Evolutionary conservation across 2,113 vertebrate species (phyloP).

Genomic region (Leptodactylus fuscus): DNA sequence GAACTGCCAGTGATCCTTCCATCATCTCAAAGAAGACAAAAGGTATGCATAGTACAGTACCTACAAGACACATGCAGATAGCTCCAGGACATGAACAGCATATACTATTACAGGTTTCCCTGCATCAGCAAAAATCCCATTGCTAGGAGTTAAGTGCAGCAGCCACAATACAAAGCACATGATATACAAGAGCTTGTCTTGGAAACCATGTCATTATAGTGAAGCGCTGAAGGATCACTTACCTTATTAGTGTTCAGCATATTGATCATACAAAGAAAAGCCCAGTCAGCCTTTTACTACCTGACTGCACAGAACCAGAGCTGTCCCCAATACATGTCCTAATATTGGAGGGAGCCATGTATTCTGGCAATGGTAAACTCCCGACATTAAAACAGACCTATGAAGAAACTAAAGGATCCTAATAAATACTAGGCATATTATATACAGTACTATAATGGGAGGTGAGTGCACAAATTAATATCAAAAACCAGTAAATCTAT

Average conservation of each 20-base stretch:
- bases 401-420: not conserved
- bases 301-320: not conserved
- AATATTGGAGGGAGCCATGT: not conserved
- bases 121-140: conserved; percentile 17
- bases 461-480: not conserved
- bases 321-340: not conserved
- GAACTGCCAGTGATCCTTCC: not conserved
- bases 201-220: not conserved
- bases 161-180: conserved; percentile 15
- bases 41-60: not conserved
- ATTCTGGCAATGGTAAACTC: not conserved
- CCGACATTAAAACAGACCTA: not conserved
- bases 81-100: not conserved
- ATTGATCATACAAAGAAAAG: conserved; percentile 14
- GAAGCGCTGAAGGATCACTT: not conserved
- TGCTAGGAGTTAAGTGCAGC: not conserved
- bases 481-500: not conserved
- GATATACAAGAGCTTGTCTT: not conserved
- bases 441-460: not conserved
- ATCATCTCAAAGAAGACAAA: not conserved
- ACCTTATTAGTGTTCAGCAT: conserved; percentile 7
- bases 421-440: not conserved
- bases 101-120: not conserved
- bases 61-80: not conserved
- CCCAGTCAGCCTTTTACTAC: conserved; percentile 35